A percentile compares a stretch with the other conserved stretches of the same genome.
These are phyloP conservation scores for Diploscapter pachys DNA, from an alignment of 1,140 invertebrate genomes.

Conservation along the genomic window DNA sequence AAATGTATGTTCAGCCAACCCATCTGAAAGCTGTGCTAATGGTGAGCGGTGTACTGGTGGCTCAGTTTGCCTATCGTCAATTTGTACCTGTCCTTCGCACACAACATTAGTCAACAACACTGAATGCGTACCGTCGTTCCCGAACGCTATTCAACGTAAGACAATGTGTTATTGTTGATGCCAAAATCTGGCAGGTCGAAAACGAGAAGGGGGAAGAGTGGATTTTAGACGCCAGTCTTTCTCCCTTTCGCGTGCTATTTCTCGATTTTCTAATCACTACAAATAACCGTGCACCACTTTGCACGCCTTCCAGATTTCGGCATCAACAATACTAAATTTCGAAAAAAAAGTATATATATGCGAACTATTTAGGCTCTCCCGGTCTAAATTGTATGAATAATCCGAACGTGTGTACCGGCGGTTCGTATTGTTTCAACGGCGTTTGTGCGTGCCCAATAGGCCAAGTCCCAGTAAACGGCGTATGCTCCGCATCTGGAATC, in stretches of 20 bases:
- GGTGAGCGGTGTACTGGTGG: slow-evolving; percentile 9
- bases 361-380: slow-evolving; percentile 5
- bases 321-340: no score
- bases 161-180: no score
- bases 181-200: no score
- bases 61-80: slow-evolving; percentile 5
- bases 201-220: no score
- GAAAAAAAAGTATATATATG: not conserved
- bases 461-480: slow-evolving; percentile 7
- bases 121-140: no score
- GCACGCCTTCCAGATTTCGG: no score
- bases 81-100: slow-evolving; percentile 4
- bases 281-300: no score
- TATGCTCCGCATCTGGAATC: slow-evolving; percentile 13
- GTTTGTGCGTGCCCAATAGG: slow-evolving; percentile 31
- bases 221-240: no score
- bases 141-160: no score
- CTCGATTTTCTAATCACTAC: no score
- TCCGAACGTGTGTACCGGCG: slow-evolving; percentile 24
- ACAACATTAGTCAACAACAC: no score
- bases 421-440: slow-evolving; percentile 36
- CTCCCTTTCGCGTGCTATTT: no score
- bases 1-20: not conserved
- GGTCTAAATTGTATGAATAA: slow-evolving; percentile 8
- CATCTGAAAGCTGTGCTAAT: not conserved